A percentile compares a stretch with the other conserved stretches of the same genome.
Evolutionary conservation across 2,797 vertebrate genomes (phyloP).

Genomic region (Epinephelus malabaricus): DNA sequence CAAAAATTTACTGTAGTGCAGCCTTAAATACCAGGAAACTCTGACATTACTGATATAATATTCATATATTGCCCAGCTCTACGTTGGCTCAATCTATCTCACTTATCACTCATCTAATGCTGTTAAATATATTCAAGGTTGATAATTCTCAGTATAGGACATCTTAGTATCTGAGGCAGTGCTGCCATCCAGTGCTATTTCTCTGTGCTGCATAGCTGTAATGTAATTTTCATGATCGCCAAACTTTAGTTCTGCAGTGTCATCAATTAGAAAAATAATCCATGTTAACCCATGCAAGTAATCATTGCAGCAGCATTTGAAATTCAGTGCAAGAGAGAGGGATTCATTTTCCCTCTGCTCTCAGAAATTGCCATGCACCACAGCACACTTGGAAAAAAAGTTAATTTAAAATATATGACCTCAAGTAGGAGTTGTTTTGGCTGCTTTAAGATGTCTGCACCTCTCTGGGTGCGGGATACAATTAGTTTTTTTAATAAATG

Average conservation of each 20-base stretch:
- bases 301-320: constrained; percentile 9
- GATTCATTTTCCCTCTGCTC: neutral
- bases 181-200: constrained; percentile 52
- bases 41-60: too few relatives aligned
- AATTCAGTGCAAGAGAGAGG: neutral
- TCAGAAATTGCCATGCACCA: neutral
- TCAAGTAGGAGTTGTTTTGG: too few relatives aligned
- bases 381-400: too few relatives aligned
- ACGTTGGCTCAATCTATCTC: too few relatives aligned
- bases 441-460: too few relatives aligned
- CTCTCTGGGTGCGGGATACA: neutral
- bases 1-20: too few relatives aligned
- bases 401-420: too few relatives aligned
- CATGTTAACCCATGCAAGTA: constrained; percentile 1
- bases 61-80: neutral
- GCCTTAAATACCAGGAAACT: too few relatives aligned
- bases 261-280: constrained; percentile 6
- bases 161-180: constrained; percentile 6
- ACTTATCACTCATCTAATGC: neutral
- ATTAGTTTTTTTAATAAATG: neutral
- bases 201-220: constrained; percentile 28
- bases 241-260: constrained; percentile 21
- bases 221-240: constrained; percentile 14
- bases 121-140: neutral
- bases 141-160: neutral